phyloP scores from a whole-genome alignment of 2,797 vertebrate species.

The Cuculus canorus region DNA sequence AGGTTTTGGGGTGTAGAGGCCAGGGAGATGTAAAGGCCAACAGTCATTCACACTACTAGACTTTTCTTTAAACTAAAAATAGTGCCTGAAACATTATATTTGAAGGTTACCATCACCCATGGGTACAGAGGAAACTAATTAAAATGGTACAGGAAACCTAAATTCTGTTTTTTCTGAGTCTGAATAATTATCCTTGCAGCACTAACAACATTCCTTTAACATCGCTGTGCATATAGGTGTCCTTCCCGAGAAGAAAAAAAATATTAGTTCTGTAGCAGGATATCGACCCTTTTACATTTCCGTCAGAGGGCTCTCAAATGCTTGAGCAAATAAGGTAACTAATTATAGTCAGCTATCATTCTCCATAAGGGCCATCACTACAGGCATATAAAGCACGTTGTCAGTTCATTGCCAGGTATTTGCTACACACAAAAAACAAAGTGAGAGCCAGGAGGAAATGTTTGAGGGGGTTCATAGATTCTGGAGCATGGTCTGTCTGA shows the following conservation, averaged over 20 bases:
- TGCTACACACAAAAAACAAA: neutral
- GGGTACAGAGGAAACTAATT: neutral
- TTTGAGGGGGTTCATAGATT: neutral
- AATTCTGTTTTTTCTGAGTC: neutral
- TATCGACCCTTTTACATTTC: neutral
- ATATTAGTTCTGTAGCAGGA: neutral
- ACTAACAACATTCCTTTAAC: neutral
- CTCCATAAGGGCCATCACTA: neutral
- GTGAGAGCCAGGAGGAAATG: rapidly evolving
- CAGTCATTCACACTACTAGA: neutral
- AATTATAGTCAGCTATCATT: conserved; percentile 2
- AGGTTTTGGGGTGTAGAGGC: neutral
- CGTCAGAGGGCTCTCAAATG: neutral
- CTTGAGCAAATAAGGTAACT: neutral
- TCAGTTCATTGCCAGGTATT: neutral
- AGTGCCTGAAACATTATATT: neutral
- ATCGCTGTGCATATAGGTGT: neutral
- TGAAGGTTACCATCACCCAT: neutral
- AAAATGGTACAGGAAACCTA: neutral
- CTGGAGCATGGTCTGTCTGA: neutral
- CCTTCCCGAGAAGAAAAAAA: neutral
- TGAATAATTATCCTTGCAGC: neutral
- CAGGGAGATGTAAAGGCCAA: neutral
- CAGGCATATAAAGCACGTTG: neutral
- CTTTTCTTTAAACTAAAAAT: neutral